Evolutionary conservation across 1,140 invertebrate species (phyloP).

Genomic region (Magallana gigas): DNA sequence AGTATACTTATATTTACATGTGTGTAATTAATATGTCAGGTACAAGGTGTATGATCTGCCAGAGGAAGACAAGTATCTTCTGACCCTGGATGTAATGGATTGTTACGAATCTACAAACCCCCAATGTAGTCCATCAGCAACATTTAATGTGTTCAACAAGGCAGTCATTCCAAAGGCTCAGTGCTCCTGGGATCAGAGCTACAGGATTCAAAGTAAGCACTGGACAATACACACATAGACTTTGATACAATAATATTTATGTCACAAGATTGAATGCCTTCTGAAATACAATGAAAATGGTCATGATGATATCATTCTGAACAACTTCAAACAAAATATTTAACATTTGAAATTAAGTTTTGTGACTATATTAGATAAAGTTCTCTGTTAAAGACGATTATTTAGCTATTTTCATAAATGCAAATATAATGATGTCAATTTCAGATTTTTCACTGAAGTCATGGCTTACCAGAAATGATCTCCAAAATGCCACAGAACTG

Average conservation of each 20-base stretch:
- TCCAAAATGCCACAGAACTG: neutral
- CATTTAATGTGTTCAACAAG: slow-evolving; percentile 40
- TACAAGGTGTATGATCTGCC: slow-evolving; percentile 20
- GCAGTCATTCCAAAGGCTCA: slow-evolving; percentile 37
- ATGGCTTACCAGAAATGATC: neutral
- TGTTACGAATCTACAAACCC: slow-evolving; percentile 47
- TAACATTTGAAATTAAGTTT: too few relatives aligned
- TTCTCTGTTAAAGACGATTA: too few relatives aligned
- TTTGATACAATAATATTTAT: too few relatives aligned
- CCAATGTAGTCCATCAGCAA: slow-evolving; percentile 13
- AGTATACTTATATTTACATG: too few relatives aligned
- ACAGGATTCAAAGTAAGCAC: neutral
- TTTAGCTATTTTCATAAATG: too few relatives aligned
- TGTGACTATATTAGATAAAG: too few relatives aligned
- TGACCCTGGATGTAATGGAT: slow-evolving; percentile 47
- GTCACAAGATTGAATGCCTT: too few relatives aligned
- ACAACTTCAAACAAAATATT: too few relatives aligned
- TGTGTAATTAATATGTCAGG: neutral
- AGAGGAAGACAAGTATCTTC: slow-evolving; percentile 41
- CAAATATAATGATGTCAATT: neutral
- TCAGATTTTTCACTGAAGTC: neutral
- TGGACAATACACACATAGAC: neutral
- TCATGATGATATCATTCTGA: too few relatives aligned
- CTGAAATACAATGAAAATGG: too few relatives aligned
- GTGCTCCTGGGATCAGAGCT: slow-evolving; percentile 41